Percentiles rank a stretch among this genome's conserved stretches.
Evolutionary conservation across 2,888 invertebrate genomes (phyloP).

Genomic region (Pachydiplax longipennis): DNA sequence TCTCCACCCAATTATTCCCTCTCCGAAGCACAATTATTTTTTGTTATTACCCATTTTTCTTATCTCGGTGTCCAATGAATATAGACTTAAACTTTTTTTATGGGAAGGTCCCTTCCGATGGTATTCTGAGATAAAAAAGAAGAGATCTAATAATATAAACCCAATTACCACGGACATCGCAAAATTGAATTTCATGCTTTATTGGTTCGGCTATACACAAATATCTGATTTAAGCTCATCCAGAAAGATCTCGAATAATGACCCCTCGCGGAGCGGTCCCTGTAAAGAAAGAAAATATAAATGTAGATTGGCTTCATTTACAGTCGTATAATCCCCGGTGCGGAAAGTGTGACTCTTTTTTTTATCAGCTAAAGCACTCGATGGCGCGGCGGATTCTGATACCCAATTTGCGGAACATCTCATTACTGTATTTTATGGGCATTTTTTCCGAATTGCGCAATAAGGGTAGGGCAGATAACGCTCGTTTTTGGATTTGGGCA

Average conservation of each 20-base stretch:
- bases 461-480: constrained; percentile 33
- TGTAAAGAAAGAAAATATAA: constrained; percentile 41
- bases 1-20: neutral
- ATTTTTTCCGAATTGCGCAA: constrained; percentile 40
- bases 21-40: constrained; percentile 10
- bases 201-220: constrained; percentile 7
- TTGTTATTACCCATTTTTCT: constrained; percentile 11
- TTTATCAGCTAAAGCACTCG: constrained; percentile 43
- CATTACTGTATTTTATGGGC: constrained; percentile 40
- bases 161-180: constrained; percentile 9
- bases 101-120: neutral
- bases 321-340: constrained; percentile 30
- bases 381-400: constrained; percentile 30
- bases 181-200: constrained; percentile 41
- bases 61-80: constrained; percentile 29
- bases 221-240: constrained; percentile 37
- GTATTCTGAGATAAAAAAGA: neutral
- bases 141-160: constrained; percentile 9
- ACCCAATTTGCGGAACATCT: constrained; percentile 43
- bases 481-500: constrained; percentile 19
- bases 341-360: constrained; percentile 6
- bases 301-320: constrained; percentile 43
- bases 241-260: constrained; percentile 33
- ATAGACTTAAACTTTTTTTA: constrained; percentile 10
- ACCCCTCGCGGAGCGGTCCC: constrained; percentile 15